These are phyloP conservation scores for Anarrhichthys ocellatus DNA, from an alignment of 2,113 vertebrate species.

Conservation along the genomic window DNA sequence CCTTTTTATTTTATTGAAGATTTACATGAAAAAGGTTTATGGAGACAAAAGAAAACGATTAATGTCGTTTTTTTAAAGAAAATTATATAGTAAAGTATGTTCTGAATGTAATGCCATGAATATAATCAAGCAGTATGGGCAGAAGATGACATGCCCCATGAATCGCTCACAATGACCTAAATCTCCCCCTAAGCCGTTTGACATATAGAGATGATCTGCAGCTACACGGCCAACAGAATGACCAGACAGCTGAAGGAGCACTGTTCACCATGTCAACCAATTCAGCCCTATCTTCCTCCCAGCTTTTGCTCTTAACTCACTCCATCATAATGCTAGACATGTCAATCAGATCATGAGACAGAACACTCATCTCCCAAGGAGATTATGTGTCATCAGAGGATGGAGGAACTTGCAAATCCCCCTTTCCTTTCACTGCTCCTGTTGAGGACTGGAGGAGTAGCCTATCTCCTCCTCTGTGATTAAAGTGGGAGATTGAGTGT, in stretches of 20 bases:
- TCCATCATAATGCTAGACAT: constrained; percentile 65
- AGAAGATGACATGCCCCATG: constrained; percentile 16
- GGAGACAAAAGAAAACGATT: background rate
- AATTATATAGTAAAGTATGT: background rate
- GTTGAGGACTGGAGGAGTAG: constrained; percentile 66
- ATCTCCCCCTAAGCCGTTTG: constrained; percentile 41
- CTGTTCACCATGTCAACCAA: constrained; percentile 25
- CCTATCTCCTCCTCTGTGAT: constrained; percentile 79
- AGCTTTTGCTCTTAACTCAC: constrained; percentile 47
- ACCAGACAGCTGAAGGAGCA: constrained; percentile 49
- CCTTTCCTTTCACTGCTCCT: constrained; percentile 59
- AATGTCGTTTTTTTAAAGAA: background rate
- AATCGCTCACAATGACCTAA: constrained; percentile 5
- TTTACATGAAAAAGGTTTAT: background rate
- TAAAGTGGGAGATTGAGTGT: constrained; percentile 82
- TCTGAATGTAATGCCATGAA: background rate
- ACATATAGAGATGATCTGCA: constrained; percentile 55
- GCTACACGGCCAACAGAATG: constrained; percentile 35
- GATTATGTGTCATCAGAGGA: constrained; percentile 85
- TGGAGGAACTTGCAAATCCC: constrained; percentile 82
- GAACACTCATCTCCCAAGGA: constrained; percentile 80
- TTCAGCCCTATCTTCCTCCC: constrained; percentile 47
- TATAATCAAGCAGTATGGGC: background rate
- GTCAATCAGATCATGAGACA: constrained; percentile 80
- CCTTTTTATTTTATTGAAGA: background rate